These are phyloP conservation scores for Aphis craccivora DNA, from an alignment of 1,140 invertebrate genomes.

Conservation along the genomic window DNA sequence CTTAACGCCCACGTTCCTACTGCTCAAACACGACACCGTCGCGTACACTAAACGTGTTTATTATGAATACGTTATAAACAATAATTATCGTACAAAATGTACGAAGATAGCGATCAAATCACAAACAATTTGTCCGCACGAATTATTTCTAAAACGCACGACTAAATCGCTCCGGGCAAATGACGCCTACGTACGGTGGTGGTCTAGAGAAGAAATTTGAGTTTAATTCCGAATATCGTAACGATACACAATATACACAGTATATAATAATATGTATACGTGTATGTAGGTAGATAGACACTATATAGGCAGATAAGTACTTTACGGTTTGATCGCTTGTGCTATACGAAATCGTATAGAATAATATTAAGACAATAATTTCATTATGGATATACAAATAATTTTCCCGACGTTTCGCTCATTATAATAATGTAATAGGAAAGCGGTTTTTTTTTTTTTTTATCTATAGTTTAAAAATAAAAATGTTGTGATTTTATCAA, in stretches of 20 bases:
- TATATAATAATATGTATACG: no score
- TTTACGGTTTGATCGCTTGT: background rate
- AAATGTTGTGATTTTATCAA: background rate
- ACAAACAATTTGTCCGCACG: conserved; percentile 1
- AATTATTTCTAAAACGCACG: background rate
- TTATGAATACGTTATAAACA: background rate
- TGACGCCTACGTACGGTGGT: background rate
- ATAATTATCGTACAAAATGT: background rate
- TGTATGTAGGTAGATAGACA: background rate
- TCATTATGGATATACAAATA: background rate
- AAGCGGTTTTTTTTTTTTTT: no score
- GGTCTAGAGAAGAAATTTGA: background rate
- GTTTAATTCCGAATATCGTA: background rate
- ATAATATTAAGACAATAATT: background rate
- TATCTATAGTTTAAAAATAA: background rate
- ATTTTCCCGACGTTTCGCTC: background rate
- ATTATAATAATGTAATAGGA: background rate
- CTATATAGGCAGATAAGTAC: background rate
- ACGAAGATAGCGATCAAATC: background rate
- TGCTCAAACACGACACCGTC: background rate
- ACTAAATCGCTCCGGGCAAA: background rate
- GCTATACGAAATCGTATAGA: background rate
- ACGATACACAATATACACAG: background rate
- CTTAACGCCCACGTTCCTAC: background rate
- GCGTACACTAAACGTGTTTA: background rate